Evolutionary conservation across 1,140 invertebrate genomes (phyloP).

Genomic region (Triops cancriformis): DNA sequence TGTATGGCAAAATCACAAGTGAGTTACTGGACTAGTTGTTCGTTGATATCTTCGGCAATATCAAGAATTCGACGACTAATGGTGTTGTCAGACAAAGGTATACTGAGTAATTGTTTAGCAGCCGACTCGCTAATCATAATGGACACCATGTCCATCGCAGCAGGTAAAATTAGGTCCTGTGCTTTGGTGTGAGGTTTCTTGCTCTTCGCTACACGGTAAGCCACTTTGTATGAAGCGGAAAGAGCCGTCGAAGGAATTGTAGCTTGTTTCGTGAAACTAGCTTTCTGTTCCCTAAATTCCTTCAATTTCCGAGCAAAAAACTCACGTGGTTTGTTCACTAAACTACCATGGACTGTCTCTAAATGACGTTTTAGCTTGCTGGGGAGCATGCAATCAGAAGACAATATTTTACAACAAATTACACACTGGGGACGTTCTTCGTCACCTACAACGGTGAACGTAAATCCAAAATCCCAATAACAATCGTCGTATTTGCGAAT

Average conservation of each 20-base stretch:
- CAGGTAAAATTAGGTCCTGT: too few relatives aligned
- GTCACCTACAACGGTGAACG: constrained; percentile 4
- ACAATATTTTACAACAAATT: constrained; percentile 25
- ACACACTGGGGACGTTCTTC: constrained; percentile 19
- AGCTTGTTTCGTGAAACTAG: too few relatives aligned
- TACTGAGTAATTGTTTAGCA: constrained; percentile 22
- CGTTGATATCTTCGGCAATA: constrained; percentile 22
- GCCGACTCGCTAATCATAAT: constrained; percentile 27
- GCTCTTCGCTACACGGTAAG: not conserved
- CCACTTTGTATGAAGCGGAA: not conserved
- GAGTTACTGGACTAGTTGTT: constrained; percentile 22
- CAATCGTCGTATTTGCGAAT: not conserved
- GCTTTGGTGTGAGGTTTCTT: too few relatives aligned
- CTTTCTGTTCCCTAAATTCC: too few relatives aligned
- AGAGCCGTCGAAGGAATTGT: not conserved
- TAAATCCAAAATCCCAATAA: not conserved
- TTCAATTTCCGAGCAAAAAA: constrained; percentile 21
- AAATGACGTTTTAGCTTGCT: constrained; percentile 23
- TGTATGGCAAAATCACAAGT: constrained; percentile 25
- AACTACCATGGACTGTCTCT: constrained; percentile 14
- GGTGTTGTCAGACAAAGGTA: constrained; percentile 20
- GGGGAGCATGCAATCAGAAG: constrained; percentile 21
- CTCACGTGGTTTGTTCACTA: not conserved
- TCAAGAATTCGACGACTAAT: constrained; percentile 22
- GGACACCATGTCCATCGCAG: too few relatives aligned